Evolutionary conservation across 2,113 vertebrate genomes (phyloP).

Genomic region (Laticauda laticaudata): DNA sequence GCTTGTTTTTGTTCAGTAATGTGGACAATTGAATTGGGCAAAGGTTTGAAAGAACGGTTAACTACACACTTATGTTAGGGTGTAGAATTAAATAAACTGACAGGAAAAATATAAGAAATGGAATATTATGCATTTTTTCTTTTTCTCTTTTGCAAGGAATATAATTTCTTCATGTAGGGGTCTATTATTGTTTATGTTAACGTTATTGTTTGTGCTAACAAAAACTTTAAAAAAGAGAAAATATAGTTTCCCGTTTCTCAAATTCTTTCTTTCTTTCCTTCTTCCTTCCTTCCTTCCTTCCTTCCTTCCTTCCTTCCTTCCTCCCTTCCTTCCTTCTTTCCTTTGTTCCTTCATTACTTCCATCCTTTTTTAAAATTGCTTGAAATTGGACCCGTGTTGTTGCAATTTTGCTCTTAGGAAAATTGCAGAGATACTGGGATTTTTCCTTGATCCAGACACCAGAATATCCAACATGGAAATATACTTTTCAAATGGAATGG

Average conservation of each 20-base stretch:
- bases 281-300: not conserved
- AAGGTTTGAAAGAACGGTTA: not conserved
- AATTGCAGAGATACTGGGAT: not conserved
- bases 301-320: too few relatives aligned
- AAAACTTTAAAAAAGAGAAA: not conserved
- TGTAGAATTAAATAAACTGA: not conserved
- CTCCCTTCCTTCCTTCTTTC: not conserved
- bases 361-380: not conserved
- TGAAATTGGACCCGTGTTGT: not conserved
- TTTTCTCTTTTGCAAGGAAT: not conserved
- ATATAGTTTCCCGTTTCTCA: not conserved
- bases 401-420: not conserved
- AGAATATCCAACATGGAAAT: not conserved
- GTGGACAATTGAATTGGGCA: not conserved
- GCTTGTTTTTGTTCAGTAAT: not conserved
- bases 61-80: not conserved
- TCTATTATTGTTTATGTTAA: not conserved
- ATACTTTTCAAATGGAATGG: not conserved
- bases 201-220: not conserved
- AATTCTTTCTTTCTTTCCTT: not conserved
- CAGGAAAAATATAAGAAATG: not conserved
- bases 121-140: not conserved
- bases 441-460: not conserved
- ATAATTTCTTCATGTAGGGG: not conserved
- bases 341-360: too few relatives aligned